These are phyloP conservation scores for Grapholita molesta DNA, from an alignment of 1,140 invertebrate species.

Conservation along the genomic window DNA sequence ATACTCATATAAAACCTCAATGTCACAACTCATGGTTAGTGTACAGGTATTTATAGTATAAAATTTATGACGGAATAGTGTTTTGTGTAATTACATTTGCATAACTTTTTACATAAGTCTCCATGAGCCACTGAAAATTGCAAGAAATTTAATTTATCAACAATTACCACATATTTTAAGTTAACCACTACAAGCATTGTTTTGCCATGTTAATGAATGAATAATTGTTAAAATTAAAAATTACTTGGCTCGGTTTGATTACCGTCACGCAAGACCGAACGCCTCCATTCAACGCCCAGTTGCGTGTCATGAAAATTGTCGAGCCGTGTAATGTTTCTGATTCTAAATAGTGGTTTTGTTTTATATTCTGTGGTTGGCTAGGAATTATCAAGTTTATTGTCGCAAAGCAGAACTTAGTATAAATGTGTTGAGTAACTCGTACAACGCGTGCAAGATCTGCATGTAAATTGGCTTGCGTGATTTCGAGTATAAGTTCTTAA, in stretches of 20 bases:
- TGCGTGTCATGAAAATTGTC: slow-evolving; percentile 3
- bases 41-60: too few species aligned
- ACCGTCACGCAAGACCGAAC: slow-evolving; percentile 11
- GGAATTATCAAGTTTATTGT: background rate
- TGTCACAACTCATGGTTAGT: too few species aligned
- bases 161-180: background rate
- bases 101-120: too few species aligned
- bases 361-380: background rate
- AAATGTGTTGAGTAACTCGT: background rate
- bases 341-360: background rate
- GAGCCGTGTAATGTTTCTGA: background rate
- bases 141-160: background rate
- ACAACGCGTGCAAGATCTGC: background rate
- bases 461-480: background rate
- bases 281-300: slow-evolving; percentile 5
- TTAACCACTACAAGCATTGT: background rate
- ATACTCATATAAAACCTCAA: too few species aligned
- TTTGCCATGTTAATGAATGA: slow-evolving; percentile 14
- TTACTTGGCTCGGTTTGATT: slow-evolving; percentile 12
- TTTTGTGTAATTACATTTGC: too few species aligned
- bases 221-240: slow-evolving; percentile 17
- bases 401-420: background rate
- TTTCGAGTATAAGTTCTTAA: background rate
- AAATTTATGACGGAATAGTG: too few species aligned
- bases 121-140: background rate